A percentile compares a stretch with the other conserved stretches of the same genome.
These are phyloP conservation scores for Crossaster papposus DNA, from an alignment of 53 echinoderm and acorn worm species.

Conservation along the genomic window DNA sequence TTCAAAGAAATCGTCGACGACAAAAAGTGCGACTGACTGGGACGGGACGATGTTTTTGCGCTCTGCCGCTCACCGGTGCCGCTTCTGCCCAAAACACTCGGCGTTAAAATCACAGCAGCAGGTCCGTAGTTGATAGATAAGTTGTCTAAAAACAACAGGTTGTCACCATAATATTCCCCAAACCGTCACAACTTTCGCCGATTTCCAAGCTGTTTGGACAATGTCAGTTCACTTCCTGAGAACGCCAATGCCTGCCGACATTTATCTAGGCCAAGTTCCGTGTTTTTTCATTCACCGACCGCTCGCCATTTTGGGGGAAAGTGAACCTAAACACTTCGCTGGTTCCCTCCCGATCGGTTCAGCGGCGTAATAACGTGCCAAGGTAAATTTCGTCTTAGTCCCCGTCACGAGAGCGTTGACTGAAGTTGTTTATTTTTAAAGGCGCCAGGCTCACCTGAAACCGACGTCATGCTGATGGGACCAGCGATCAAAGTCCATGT, in stretches of 20 bases:
- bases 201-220: neutral
- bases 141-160: constrained; percentile 24
- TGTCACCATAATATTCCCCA: constrained; percentile 5
- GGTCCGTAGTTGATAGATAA: neutral
- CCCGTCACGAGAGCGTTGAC: neutral
- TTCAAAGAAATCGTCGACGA: neutral
- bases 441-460: constrained; percentile 55
- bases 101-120: neutral
- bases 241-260: neutral
- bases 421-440: neutral
- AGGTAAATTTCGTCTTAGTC: constrained; percentile 14
- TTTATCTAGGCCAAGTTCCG: constrained; percentile 32
- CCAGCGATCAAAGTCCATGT: constrained; percentile 59
- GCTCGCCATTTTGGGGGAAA: constrained; percentile 42
- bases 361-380: constrained; percentile 4
- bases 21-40: neutral
- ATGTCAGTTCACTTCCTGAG: constrained; percentile 21
- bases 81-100: neutral
- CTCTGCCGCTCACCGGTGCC: neutral
- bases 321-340: constrained; percentile 35
- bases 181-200: neutral
- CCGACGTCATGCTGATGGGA: constrained; percentile 57
- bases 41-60: neutral
- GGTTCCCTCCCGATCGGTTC: constrained; percentile 25
- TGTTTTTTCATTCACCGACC: neutral